Evolutionary conservation across 2,888 invertebrate genomes (phyloP), one percentile per base, ranked within the genome.

Genomic region (Epirrita christyi): DNA sequence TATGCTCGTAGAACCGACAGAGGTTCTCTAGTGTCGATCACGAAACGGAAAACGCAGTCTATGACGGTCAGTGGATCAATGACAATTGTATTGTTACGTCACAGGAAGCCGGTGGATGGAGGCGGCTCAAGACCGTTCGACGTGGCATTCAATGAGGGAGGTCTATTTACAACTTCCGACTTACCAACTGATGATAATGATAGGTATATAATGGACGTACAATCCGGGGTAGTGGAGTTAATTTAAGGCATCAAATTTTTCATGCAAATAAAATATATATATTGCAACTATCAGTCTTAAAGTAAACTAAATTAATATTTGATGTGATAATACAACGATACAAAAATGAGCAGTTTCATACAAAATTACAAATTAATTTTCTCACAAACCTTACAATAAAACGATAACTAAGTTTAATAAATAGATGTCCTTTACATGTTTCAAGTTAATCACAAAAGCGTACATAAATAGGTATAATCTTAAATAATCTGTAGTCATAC

Each of bases 211-310:
- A 21, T 3, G 2, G 32, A 9, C 9, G 9, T 32, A 43, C 29
- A 43, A 29, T 43, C 29, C 32, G 9, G 32, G 6, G 32, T 9
- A 32, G 32, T 9, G 21, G 21, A 21, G 21, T 21, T 21, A 32
- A 7, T 32, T 32, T 7, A 32, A 9, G 32, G 7, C 32, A n/a
- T 38, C 8, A 6, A 10, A 27, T n/a, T 27, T 32, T 42, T 9
- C 57, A 61, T 66, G 70, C 67, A 70, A 78, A 80, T 76, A 77
- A 59, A 50, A 50, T 50, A 21, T 3, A 29, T 42, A 73, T 73
- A 76, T 76, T 73, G 67, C 67, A 75, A 78, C 78, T 75, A 82
- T 88, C 88, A 88, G 88, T 88, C 88, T 88, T 87, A 82, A 83
- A 83, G 80, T 64, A 82, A 81, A 76, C 70, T 54, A 57, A 80